These are phyloP conservation scores for Porites australiensis DNA, from an alignment of 64 coral and sea anemone species.

Conservation along the genomic window DNA sequence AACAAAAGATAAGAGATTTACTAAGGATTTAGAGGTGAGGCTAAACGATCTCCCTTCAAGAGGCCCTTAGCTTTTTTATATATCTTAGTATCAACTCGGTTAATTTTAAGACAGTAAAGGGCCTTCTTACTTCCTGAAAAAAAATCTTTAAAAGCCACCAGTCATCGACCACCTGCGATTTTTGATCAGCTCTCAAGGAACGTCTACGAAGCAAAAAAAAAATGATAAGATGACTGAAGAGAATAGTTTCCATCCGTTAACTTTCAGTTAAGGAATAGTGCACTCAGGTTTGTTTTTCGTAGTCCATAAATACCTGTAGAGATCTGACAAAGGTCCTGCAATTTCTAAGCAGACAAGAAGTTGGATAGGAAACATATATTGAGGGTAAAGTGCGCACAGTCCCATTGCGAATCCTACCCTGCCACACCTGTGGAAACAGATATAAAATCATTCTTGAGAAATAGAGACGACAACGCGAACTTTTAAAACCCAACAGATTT, in stretches of 20 bases:
- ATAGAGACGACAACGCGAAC: too few relatives aligned
- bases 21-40: too few relatives aligned
- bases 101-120: too few relatives aligned
- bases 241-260: too few relatives aligned
- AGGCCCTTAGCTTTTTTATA: too few relatives aligned
- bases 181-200: neutral
- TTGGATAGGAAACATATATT: constrained; percentile 29
- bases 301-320: constrained; percentile 15
- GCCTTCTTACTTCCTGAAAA: constrained; percentile 14
- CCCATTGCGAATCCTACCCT: constrained; percentile 15
- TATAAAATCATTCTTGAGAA: neutral
- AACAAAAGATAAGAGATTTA: too few relatives aligned
- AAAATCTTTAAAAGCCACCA: constrained; percentile 20
- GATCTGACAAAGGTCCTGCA: constrained; percentile 17
- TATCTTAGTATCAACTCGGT: too few relatives aligned
- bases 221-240: neutral
- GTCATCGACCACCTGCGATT: neutral
- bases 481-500: too few relatives aligned
- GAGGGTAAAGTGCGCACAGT: constrained; percentile 25
- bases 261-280: too few relatives aligned
- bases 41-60: too few relatives aligned
- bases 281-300: neutral
- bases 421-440: neutral
- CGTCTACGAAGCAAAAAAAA: neutral
- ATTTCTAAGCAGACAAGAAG: constrained; percentile 31